Evolutionary conservation across 2,113 vertebrate species (phyloP).

Genomic region (Vulpes vulpes): DNA sequence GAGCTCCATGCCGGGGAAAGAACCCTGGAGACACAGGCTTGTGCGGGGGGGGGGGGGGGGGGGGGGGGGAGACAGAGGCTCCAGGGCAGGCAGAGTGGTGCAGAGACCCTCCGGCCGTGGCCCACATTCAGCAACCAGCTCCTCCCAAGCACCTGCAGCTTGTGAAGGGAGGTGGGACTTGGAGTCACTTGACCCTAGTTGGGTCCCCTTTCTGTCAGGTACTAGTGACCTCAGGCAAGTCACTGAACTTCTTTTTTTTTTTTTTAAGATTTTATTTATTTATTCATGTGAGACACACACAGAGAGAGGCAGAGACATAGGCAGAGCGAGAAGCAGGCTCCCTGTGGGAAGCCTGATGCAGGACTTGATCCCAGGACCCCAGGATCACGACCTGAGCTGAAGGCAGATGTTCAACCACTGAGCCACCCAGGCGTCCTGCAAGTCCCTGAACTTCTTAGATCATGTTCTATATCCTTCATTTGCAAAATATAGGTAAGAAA

Average conservation of each 20-base stretch:
- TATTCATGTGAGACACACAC: no score
- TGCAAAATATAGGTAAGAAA: background rate
- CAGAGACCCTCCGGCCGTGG: background rate
- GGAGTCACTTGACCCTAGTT: background rate
- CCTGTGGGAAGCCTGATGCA: no score
- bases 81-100: background rate
- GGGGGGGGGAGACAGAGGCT: no score
- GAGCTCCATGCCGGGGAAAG: background rate
- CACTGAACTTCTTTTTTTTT: background rate
- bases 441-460: background rate
- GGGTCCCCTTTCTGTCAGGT: background rate
- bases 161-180: background rate
- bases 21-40: background rate
- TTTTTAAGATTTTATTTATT: no score
- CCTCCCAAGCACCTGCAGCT: rapidly evolving
- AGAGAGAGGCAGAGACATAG: no score
- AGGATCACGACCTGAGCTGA: no score
- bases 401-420: no score
- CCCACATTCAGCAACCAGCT: rapidly evolving
- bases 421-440: no score
- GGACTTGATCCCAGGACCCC: no score
- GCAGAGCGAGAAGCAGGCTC: no score
- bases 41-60: background rate
- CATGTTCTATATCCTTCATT: background rate
- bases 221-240: background rate